Evolutionary conservation across 1,140 invertebrate species (phyloP).

Genomic region (Chelonus insularis): DNA sequence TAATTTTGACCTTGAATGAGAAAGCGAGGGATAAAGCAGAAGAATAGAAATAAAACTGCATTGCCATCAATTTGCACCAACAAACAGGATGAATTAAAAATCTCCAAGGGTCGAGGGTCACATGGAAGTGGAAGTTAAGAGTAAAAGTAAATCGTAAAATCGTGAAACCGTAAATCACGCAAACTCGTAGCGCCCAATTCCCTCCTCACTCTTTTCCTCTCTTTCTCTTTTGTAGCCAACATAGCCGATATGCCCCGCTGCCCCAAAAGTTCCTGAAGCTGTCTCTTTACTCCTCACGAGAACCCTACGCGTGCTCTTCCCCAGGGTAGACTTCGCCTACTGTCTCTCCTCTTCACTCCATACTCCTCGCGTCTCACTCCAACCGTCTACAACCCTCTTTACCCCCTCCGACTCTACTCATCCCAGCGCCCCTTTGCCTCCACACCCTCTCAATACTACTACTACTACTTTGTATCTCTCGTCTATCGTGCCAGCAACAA

Average conservation of each 20-base stretch:
- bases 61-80: neutral
- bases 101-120: neutral
- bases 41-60: neutral
- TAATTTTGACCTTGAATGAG: too few relatives aligned
- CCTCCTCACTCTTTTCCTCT: neutral
- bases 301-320: constrained; percentile 13
- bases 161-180: constrained; percentile 26
- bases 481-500: constrained; percentile 5
- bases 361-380: neutral
- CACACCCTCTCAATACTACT: neutral
- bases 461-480: constrained; percentile 5
- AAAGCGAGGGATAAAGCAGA: too few relatives aligned
- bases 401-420: neutral
- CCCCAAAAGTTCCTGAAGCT: constrained; percentile 14
- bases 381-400: neutral
- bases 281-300: constrained; percentile 10
- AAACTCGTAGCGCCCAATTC: constrained; percentile 6
- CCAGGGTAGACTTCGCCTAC: neutral
- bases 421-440: too few relatives aligned
- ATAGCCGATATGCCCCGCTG: neutral
- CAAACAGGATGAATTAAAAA: constrained; percentile 18
- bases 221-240: neutral
- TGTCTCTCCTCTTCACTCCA: neutral
- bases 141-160: constrained; percentile 27
- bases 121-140: constrained; percentile 12